Base-by-base conservation (phyloP, 1,140 invertebrate genomes). In the Macrostomum lignano region DNA sequence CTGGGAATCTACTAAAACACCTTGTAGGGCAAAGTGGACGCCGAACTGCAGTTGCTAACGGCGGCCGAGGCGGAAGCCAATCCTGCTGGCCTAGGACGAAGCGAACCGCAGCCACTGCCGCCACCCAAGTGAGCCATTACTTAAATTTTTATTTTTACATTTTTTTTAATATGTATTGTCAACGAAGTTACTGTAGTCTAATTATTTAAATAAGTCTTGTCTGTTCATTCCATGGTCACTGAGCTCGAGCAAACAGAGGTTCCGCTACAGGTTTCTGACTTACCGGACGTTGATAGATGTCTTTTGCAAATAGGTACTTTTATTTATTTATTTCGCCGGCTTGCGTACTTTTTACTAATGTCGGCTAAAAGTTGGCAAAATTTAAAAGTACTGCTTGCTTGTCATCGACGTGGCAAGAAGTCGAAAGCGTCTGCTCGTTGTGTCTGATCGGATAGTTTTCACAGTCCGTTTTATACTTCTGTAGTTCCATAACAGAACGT, bases 1-100 rank as follows among this genome's bases (percentile, higher is more conserved):
- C n/a, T n/a, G n/a, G n/a, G n/a, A n/a, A n/a, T 30, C 7, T 30
- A 11, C 15, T 13, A 17, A 9, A 21, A 7, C 17, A 36, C 17
- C 25, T 22, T 31, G 7, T 40, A 72, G 70, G 78, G 76, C 13
- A 84, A 84, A 63, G 74, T 84, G 1, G 77, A 82, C 58, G 76
- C 76, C 3, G 78, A 84, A 58, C 68, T 84, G 42, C 73, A 81
- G 58, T 59, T 84, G 7, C 52, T 81, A 14, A 71, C 72, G 0
- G 66, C 67, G 42, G 77, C 82, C 40, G 76, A 84, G 51, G 75
- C 76, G 1, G 74, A 81, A 40, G 75, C 74, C 55, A 72, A 69
- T 46, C 74, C 74, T 6, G 74, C 72, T 36, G 78, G 78, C 1
- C 58, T 69, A 31, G 76, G 74, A n/a, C 63, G 76, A 41, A 73